Percentiles rank a stretch among this genome's conserved stretches.
phyloP scores from a whole-genome alignment of 2,888 invertebrate species.

The Caenorhabditis afra region DNA sequence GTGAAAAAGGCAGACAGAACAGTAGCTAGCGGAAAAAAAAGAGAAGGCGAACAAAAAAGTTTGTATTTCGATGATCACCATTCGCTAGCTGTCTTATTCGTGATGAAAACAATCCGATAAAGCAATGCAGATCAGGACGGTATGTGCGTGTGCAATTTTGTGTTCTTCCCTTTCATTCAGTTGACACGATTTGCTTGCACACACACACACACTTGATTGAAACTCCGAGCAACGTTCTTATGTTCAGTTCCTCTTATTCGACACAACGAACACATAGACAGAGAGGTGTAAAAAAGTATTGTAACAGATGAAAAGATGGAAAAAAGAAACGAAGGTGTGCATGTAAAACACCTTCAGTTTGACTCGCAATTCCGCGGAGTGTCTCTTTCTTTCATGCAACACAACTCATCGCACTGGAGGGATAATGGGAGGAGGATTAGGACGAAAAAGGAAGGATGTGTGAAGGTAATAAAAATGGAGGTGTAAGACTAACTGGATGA shows the following conservation, averaged over 20 bases:
- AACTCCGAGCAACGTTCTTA: no score
- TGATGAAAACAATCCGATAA: background rate
- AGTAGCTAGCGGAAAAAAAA: slow-evolving; percentile 6
- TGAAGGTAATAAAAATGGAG: slow-evolving; percentile 10
- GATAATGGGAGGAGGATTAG: background rate
- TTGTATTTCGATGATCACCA: background rate
- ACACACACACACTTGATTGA: no score
- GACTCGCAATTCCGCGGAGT: slow-evolving; percentile 1
- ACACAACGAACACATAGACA: no score
- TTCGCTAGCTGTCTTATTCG: slow-evolving; percentile 3
- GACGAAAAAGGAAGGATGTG: background rate
- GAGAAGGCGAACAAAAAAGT: background rate
- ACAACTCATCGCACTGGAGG: slow-evolving; percentile 7
- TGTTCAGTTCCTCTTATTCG: no score
- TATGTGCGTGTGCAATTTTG: slow-evolving; percentile 5
- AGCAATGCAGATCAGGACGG: background rate
- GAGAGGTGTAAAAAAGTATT: background rate
- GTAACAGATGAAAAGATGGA: background rate
- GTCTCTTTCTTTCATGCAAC: slow-evolving; percentile 5
- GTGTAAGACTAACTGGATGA: background rate
- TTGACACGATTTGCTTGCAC: background rate
- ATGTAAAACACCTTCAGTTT: slow-evolving; percentile 2
- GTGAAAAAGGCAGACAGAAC: slow-evolving; percentile 32
- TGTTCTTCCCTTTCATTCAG: background rate
- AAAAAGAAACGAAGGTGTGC: background rate